Base-by-base conservation (phyloP, 2,888 invertebrate species). In the Cylloceria caligata region DNA sequence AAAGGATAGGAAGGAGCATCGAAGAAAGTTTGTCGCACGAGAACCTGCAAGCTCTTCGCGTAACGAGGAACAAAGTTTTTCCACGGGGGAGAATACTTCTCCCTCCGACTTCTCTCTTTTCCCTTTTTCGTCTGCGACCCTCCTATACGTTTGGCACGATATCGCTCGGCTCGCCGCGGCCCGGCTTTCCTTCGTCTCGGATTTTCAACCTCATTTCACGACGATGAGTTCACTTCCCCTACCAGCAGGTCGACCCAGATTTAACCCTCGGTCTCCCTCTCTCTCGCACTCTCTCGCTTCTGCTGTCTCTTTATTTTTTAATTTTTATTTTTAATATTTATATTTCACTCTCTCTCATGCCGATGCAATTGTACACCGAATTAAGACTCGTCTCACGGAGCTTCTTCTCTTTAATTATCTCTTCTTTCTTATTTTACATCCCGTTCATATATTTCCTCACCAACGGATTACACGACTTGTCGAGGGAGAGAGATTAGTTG, bases 21-120 rank as follows among this genome's bases (percentile, higher is more conserved):
- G 39, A 7, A 30, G 27, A 9, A 79, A 79, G 67, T 73, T 80
- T 75, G 74, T 75, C 74, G 42, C 79, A 6, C 34, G 65, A 75
- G 75, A 65, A 75, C 42, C 52, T 55, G 69, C 52, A 42, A 77
- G 64, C 77, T 77, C 77, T 77, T 75, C 78, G 68, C 80, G 80
- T 81, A 82, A 83, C 83, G 85, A 82, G 82, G 69, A 75, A 77
- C 67, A 75, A 83, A 83, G 76, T 81, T 83, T 85, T 83, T 83
- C 69, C 60, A 49, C 77, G 16, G 13, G 24, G 16, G 42, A 19
- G 24, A 1, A 19, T 42, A 24, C 24, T 24, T 65, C 36, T 65
- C 57, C 65, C 45, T 45, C 16, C 34, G 13, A 36, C 62, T 52
- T 34, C 47, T 16, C 19, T 67, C 19, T 30, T 55, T 64, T 64